A percentile compares a stretch with the other conserved stretches of the same genome.
Evolutionary conservation across 1,140 invertebrate genomes (phyloP).

Genomic region (Callitettix versicolor): DNA sequence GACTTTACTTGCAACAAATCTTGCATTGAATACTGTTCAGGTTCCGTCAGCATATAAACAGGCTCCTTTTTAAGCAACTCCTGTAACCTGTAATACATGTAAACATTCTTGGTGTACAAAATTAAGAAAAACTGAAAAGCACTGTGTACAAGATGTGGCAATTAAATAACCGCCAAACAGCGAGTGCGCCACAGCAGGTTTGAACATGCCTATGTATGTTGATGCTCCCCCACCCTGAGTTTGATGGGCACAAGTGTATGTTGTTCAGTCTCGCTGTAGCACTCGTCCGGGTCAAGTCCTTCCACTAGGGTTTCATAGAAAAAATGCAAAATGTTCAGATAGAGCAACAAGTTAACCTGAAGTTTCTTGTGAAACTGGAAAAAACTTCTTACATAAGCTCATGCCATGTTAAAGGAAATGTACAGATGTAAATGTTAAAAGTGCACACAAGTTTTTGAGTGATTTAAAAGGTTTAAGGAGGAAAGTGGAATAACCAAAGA

Average conservation of each 20-base stretch:
- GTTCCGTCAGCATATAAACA: constrained; percentile 48
- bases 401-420: too few relatives aligned
- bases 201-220: background rate
- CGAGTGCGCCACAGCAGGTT: too few relatives aligned
- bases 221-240: too few relatives aligned
- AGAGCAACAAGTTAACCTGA: too few relatives aligned
- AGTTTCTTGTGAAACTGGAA: too few relatives aligned
- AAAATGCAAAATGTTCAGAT: too few relatives aligned
- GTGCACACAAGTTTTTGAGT: background rate
- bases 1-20: constrained; percentile 60
- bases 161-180: background rate
- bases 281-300: background rate
- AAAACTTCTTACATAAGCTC: too few relatives aligned
- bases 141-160: background rate
- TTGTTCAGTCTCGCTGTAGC: too few relatives aligned
- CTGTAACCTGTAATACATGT: constrained; percentile 41
- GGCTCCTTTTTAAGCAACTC: constrained; percentile 45
- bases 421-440: background rate
- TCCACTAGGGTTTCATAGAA: too few relatives aligned
- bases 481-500: too few relatives aligned
- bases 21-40: constrained; percentile 63
- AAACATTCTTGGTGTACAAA: background rate
- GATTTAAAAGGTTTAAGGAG: too few relatives aligned
- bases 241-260: too few relatives aligned
- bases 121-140: background rate